Conservation (phyloP, 2,113 vertebrate genomes). For the Reinhardtius hippoglossoides region DNA sequence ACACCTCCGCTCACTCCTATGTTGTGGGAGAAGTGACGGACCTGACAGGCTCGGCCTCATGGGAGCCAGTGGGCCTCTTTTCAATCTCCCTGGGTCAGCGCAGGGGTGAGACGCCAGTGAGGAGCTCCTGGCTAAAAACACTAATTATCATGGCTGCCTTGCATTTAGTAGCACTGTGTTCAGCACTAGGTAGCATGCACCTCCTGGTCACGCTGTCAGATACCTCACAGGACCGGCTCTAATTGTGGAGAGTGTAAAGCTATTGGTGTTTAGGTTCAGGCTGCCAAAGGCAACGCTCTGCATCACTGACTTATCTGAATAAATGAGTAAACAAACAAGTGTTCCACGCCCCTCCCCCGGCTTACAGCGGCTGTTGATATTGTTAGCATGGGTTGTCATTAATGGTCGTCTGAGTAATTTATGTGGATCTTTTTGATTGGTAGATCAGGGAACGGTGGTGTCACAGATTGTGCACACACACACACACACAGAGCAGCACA, state of each 20-base stretch:
- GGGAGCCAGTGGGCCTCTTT: slow-evolving; percentile 78
- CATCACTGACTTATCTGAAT: slow-evolving; percentile 75
- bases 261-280: slow-evolving; percentile 71
- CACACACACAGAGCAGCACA: slow-evolving; percentile 61
- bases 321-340: slow-evolving; percentile 73
- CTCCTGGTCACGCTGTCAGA: slow-evolving; percentile 77
- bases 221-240: slow-evolving; percentile 78
- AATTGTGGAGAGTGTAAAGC: slow-evolving; percentile 80
- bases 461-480: slow-evolving; percentile 53
- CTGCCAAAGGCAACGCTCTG: slow-evolving; percentile 70
- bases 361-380: slow-evolving; percentile 42
- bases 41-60: slow-evolving; percentile 80
- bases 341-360: slow-evolving; percentile 50
- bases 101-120: slow-evolving; percentile 72
- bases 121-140: slow-evolving; percentile 79
- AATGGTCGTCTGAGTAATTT: slow-evolving; percentile 47
- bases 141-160: slow-evolving; percentile 82
- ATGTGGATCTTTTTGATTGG: slow-evolving; percentile 47
- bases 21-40: slow-evolving; percentile 78
- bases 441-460: slow-evolving; percentile 31
- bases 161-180: slow-evolving; percentile 72
- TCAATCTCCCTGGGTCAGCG: slow-evolving; percentile 81
- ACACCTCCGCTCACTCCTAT: slow-evolving; percentile 74
- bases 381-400: slow-evolving; percentile 51
- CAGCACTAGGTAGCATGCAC: slow-evolving; percentile 67